Evolutionary conservation across 2,888 invertebrate genomes (phyloP).

Genomic region (Diplolepis rosae): DNA sequence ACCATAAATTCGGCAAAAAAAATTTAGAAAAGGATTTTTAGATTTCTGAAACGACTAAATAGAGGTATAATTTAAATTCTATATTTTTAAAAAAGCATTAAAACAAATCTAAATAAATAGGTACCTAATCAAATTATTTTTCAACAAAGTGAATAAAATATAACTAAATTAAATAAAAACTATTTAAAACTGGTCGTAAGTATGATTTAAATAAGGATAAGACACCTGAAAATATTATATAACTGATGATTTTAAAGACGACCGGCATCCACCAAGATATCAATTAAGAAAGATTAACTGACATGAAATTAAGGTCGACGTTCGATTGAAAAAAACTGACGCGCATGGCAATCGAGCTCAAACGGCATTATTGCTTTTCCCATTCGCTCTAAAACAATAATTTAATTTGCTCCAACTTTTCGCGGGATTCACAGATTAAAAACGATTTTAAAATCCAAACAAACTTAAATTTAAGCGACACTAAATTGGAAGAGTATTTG

Average conservation of each 20-base stretch:
- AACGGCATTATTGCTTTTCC: not conserved
- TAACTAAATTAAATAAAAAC: too few species aligned
- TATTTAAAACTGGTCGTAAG: too few species aligned
- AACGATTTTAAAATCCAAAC: not conserved
- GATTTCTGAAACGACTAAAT: too few species aligned
- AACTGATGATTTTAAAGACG: not conserved
- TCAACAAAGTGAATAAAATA: too few species aligned
- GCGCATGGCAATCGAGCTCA: not conserved
- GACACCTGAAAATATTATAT: not conserved
- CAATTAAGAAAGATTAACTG: constrained; percentile 24
- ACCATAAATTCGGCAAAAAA: too few species aligned
- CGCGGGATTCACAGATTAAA: not conserved
- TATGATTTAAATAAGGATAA: too few species aligned
- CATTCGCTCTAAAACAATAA: not conserved
- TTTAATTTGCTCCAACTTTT: not conserved
- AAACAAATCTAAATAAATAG: too few species aligned
- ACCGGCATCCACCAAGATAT: not conserved
- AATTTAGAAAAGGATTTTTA: not conserved
- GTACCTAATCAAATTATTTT: too few species aligned
- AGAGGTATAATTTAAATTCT: too few species aligned
- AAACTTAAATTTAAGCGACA: not conserved
- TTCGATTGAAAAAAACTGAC: constrained; percentile 17
- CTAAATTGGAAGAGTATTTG: not conserved
- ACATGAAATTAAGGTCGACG: constrained; percentile 21
- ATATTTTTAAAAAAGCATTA: too few species aligned